These are phyloP conservation scores for Ips typographus DNA, from an alignment of 1,140 invertebrate genomes.

Conservation along the genomic window DNA sequence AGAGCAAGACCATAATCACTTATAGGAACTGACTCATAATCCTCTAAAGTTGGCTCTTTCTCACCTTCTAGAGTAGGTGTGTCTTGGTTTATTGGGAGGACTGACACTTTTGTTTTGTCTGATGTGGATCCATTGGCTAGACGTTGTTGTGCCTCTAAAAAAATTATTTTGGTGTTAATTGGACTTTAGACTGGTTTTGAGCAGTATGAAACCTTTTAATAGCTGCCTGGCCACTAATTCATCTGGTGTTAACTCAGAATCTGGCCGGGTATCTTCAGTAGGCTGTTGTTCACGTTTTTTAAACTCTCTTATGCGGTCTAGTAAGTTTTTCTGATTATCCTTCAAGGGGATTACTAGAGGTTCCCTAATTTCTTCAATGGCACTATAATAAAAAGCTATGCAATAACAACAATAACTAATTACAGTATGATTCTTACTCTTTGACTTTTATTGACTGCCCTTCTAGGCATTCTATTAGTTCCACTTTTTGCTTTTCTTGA, in stretches of 20 bases:
- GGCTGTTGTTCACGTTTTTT: slow-evolving; percentile 40
- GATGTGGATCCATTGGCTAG: slow-evolving; percentile 33
- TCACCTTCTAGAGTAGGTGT: slow-evolving; percentile 41
- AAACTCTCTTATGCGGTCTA: slow-evolving; percentile 48
- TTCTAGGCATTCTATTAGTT: slow-evolving; percentile 75
- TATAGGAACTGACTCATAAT: slow-evolving; percentile 90
- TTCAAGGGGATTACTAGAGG: slow-evolving; percentile 67
- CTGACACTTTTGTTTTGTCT: slow-evolving; percentile 38
- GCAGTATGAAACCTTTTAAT: slow-evolving; percentile 41
- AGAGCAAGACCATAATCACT: slow-evolving; percentile 87
- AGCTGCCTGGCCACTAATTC: slow-evolving; percentile 57
- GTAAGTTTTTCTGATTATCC: slow-evolving; percentile 53
- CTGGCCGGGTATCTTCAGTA: slow-evolving; percentile 45
- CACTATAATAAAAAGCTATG: slow-evolving; percentile 51
- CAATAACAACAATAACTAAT: slow-evolving; percentile 12
- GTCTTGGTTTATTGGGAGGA: slow-evolving; percentile 38
- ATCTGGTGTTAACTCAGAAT: slow-evolving; percentile 54
- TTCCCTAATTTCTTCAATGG: slow-evolving; percentile 55
- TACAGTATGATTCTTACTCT: slow-evolving; percentile 56
- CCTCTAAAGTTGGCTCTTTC: slow-evolving; percentile 69
- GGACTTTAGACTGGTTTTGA: not conserved
- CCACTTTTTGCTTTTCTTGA: slow-evolving; percentile 56
- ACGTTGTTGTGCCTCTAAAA: slow-evolving; percentile 48
- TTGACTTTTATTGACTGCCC: slow-evolving; percentile 71
- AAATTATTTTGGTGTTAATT: not conserved